phyloP scores from a whole-genome alignment of 1,140 invertebrate species.

The Cardiocondyla obscurior region DNA sequence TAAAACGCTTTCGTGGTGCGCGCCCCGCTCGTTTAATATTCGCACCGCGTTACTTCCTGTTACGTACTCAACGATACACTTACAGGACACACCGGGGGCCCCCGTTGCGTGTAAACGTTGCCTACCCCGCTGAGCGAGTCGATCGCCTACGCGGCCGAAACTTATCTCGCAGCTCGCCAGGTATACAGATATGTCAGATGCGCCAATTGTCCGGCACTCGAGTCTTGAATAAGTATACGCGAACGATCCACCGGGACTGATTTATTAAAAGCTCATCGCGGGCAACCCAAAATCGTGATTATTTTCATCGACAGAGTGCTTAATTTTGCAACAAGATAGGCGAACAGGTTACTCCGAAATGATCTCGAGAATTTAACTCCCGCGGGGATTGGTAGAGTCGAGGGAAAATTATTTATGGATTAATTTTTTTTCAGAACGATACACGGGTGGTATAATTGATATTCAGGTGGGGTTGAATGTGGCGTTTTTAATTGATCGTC shows the following conservation, averaged over 20 bases:
- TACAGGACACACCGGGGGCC: constrained; percentile 63
- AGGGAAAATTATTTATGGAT: background rate
- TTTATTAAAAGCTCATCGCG: background rate
- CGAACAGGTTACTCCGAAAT: background rate
- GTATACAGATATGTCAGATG: background rate
- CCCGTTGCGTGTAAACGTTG: constrained; percentile 67
- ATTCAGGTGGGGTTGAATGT: too few species aligned
- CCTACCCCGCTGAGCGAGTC: constrained; percentile 10
- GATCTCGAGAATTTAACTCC: background rate
- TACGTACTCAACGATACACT: constrained; percentile 78
- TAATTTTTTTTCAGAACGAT: too few species aligned
- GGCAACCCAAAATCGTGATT: background rate
- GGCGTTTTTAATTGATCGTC: too few species aligned
- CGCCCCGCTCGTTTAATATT: constrained; percentile 75
- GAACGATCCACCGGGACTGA: background rate
- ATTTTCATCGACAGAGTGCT: background rate
- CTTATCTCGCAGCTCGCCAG: background rate
- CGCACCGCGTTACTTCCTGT: constrained; percentile 77
- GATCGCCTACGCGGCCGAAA: constrained; percentile 8
- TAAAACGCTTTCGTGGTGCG: constrained; percentile 68
- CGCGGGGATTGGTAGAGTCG: background rate
- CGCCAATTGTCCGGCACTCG: background rate
- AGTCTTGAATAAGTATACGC: background rate
- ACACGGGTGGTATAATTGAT: too few species aligned
- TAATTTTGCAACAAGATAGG: background rate